phyloP scores from a whole-genome alignment of 1,140 invertebrate species.

The Brachionus rotundiformis region DNA sequence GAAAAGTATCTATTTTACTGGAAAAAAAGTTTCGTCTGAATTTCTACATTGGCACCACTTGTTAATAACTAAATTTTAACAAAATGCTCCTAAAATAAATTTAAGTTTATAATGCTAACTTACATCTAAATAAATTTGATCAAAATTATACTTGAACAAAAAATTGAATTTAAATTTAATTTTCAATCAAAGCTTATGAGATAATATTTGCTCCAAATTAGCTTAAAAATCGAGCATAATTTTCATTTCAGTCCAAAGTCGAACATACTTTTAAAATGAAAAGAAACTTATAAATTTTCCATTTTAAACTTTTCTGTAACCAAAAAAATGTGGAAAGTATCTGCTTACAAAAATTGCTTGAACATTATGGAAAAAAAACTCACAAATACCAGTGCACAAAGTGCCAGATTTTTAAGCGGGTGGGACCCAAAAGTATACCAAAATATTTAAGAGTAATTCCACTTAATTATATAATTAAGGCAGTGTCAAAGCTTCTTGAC shows the following conservation, averaged over 20 bases:
- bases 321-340: conserved; percentile 34
- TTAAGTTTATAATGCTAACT: not conserved
- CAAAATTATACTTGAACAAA: not conserved
- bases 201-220: not conserved
- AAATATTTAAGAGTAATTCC: not conserved
- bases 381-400: not conserved
- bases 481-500: conserved; percentile 56
- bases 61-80: no score
- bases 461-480: conserved; percentile 52
- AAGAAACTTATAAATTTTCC: not conserved
- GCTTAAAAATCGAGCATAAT: not conserved
- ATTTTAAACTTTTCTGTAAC: not conserved
- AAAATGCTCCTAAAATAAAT: not conserved
- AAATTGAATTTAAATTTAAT: not conserved
- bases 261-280: not conserved
- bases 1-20: no score
- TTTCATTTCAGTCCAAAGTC: conserved; percentile 18
- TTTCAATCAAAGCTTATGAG: conserved; percentile 4
- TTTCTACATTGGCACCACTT: no score
- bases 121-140: not conserved
- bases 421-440: not conserved
- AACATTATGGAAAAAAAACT: not conserved
- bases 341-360: not conserved
- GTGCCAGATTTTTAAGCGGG: not conserved
- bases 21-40: no score